Evolutionary conservation across 2,888 invertebrate genomes (phyloP).

Genomic region (Drosophila demipolita): DNA sequence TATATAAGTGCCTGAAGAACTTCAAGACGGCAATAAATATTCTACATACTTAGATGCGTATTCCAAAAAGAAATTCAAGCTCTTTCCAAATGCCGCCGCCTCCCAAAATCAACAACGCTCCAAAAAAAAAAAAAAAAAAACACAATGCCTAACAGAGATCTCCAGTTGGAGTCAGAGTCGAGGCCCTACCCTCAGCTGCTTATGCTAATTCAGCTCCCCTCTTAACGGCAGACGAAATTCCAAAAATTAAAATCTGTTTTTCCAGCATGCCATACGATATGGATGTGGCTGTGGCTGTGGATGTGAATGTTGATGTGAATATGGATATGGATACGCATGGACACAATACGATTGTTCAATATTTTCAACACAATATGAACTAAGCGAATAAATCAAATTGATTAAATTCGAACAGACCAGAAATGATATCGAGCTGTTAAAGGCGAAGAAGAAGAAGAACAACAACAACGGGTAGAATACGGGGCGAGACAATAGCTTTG

Average conservation of each 20-base stretch:
- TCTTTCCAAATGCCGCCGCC: constrained; percentile 29
- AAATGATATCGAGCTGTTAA: constrained; percentile 54
- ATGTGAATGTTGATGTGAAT: constrained; percentile 2
- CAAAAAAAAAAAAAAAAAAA: constrained; percentile 24
- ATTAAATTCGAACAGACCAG: constrained; percentile 77
- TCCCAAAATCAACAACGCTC: constrained; percentile 12
- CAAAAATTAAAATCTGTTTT: constrained; percentile 56
- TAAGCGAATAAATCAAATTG: constrained; percentile 81
- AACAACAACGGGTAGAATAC: constrained; percentile 28
- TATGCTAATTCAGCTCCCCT: constrained; percentile 66
- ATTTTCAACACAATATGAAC: constrained; percentile 77
- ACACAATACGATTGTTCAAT: constrained; percentile 69
- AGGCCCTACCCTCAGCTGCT: constrained; percentile 63
- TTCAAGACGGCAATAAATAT: constrained; percentile 37
- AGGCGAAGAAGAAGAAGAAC: constrained; percentile 12
- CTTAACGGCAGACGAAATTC: constrained; percentile 38
- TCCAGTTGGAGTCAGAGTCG: constrained; percentile 11
- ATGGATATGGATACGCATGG: constrained; percentile 58
- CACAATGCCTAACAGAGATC: constrained; percentile 43
- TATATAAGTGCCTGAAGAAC: constrained; percentile 5
- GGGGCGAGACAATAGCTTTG: constrained; percentile 37
- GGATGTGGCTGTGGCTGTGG: constrained; percentile 23
- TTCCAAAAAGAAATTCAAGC: constrained; percentile 54
- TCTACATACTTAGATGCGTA: constrained; percentile 30
- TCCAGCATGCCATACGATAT: constrained; percentile 69